Base-by-base conservation (phyloP, 2,797 vertebrate species). In the Fistularia commersonii region DNA sequence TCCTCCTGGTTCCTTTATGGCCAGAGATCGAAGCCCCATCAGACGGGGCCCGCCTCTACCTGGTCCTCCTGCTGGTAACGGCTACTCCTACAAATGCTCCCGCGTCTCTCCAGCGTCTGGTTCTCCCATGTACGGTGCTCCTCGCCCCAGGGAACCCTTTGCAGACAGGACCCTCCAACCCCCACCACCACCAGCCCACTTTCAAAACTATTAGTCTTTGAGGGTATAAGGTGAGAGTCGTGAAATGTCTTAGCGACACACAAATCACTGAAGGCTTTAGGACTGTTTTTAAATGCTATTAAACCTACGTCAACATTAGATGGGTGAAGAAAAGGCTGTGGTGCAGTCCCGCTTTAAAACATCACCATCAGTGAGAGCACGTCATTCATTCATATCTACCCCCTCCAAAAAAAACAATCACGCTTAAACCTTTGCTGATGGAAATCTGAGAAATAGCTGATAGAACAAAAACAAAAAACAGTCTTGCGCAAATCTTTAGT, bases 1-100 rank as follows among this genome's bases (percentile, higher is more conserved):
- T 41, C 60, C 77, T 12, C 78, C 83, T 3, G 58, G 91, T 9
- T 69, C 91, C 39, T 96, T 90, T 86, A 92, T 91, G 43, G 41
- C 76, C 65, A 90, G 95, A 61, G 96, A 98, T 81, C 86, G 95
- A 71, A 97, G 95, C 84, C 96, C 95, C 36, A 87, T 96, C 77
- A 89, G 93, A 53, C 90, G 94, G 61, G 78, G 88, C 15, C 83
- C 91, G 23, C 84, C 67, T 6, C 73, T 89, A 0, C 72, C 88
- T 15, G 51, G 77, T 7, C 61, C 84, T 0, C 8, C 85, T 11
- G 57, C 91, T 8, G 94, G 93, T 76, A 96, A 97, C 48, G 92
- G 93, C 71, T 96, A 93, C 79, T 82, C 92, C 54, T 94, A 93
- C 1, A 95, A 97, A 79, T 92, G 93, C 15, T 90, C 93, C 59